Base-by-base conservation (phyloP, 2,113 vertebrate genomes). In the Onychostruthus taczanowskii region DNA sequence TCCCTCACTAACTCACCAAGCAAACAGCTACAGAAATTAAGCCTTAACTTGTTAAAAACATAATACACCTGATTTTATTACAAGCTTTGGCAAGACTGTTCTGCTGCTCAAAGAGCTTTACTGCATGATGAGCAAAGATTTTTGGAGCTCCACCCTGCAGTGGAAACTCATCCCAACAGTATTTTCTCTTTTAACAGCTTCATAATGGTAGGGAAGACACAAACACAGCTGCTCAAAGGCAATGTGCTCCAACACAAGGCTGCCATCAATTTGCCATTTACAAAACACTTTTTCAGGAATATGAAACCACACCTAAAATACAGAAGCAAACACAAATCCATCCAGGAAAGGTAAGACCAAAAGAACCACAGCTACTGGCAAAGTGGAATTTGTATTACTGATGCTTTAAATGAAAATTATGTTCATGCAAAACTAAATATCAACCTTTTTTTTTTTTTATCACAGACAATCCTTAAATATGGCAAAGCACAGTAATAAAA, bases 31-130 rank as follows among this genome's bases (percentile, higher is more conserved):
- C 24, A 90, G 89, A 95, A 95, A 96, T 89, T 86, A 96, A 94
- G 92, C 83, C 90, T 84, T 92, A 84, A 94, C 93, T 93, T 92
- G 93, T 73, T 87, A 95, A 96, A 95, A 96, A 61, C 73, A 84
- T 39, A 95, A 84, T 53, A 95, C 94, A 91, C 47, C 35, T 68
- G 84, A 83, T 74, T 89, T 93, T 87, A 79, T 90, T 87, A 77
- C 80, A 92, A 82, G 78, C 84, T 95, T 95, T 93, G 90, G 83
- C 93, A 96, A 83, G 92, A 83, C 61, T 33, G 6, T 50, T 87
- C 58, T 77, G 79, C 83, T 1, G 17, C 94, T 85, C 78, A 52
- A 91, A 95, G 80, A 92, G 80, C 81, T 94, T 94, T 93, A 64
- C 28, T 52, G 73, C 1, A 16, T 41, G 86, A 93, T 79, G 91